Conservation (phyloP, 2,113 vertebrate species). For the Genyomyrus donnyi region DNA sequence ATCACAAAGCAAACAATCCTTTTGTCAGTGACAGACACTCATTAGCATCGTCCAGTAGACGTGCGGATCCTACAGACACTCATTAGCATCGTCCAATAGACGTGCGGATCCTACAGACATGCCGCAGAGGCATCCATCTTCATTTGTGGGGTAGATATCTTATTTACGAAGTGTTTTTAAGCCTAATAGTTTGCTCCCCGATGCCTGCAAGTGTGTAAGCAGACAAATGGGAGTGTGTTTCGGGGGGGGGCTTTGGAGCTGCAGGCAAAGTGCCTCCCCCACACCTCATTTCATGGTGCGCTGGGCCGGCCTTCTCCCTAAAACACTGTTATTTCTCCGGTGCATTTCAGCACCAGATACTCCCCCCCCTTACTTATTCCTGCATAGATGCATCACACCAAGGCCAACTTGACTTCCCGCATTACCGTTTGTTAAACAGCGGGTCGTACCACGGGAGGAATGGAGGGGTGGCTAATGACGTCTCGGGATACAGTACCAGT, state of each 20-base stretch:
- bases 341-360: neutral
- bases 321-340: neutral
- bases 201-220: neutral
- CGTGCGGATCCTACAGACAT: neutral
- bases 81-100: neutral
- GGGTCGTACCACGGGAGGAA: neutral
- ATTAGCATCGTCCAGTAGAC: neutral
- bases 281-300: neutral
- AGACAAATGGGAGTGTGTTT: neutral
- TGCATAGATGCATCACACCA: neutral
- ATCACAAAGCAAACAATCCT: neutral
- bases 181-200: neutral
- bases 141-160: neutral
- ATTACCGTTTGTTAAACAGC: neutral
- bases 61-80: too few relatives aligned
- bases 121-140: neutral
- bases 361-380: neutral
- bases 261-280: neutral
- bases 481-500: neutral
- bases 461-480: neutral
- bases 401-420: neutral
- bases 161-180: neutral
- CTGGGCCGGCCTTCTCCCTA: neutral
- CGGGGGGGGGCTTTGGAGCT: too few relatives aligned
- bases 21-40: too few relatives aligned